Percentiles rank a stretch among this genome's conserved stretches.
Evolutionary conservation across 2,797 vertebrate genomes (phyloP).

Genomic region (Cyclura pinguis): DNA sequence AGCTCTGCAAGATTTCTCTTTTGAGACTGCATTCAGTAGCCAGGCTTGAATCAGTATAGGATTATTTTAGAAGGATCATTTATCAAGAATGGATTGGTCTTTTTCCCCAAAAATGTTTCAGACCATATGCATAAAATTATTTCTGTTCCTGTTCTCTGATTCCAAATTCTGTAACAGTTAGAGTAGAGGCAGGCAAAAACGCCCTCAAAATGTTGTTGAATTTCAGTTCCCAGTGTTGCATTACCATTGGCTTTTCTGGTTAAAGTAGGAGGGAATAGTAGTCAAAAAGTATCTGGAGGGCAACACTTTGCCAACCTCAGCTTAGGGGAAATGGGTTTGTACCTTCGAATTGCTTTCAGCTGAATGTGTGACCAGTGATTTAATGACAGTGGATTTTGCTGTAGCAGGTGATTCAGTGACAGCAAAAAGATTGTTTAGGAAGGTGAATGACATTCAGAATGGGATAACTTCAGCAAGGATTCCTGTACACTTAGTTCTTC

Average conservation of each 20-base stretch:
- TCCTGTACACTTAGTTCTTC: neutral
- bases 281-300: no score
- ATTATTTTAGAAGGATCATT: constrained; percentile 8
- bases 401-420: no score
- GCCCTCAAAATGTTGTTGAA: no score
- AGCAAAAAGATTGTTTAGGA: neutral
- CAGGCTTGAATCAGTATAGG: neutral
- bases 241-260: no score
- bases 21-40: neutral
- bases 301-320: no score
- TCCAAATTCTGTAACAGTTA: neutral
- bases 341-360: neutral
- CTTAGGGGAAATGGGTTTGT: neutral
- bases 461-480: neutral
- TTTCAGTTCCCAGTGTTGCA: no score
- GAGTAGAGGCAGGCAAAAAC: neutral
- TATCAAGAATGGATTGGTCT: neutral
- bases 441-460: neutral
- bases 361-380: neutral
- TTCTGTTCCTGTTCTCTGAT: neutral
- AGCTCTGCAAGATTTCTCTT: neutral
- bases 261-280: no score
- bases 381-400: neutral
- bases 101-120: neutral
- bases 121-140: neutral